Conservation (phyloP, 2,113 vertebrate genomes). For the Marcusenius ussheri region DNA sequence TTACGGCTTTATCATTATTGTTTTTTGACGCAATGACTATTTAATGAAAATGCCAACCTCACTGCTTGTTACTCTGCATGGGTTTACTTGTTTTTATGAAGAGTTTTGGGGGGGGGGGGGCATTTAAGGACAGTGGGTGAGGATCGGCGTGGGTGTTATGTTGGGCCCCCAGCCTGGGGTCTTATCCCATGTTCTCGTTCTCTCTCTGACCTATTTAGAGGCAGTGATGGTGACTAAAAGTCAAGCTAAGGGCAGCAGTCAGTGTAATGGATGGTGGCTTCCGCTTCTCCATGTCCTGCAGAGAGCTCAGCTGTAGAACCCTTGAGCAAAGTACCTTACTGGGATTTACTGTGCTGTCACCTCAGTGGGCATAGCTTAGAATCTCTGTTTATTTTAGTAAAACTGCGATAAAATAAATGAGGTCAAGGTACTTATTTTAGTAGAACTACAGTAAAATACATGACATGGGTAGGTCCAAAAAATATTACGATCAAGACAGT, state of each 20-base stretch:
- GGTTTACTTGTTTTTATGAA: not conserved
- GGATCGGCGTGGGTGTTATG: not conserved
- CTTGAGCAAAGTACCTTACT: not conserved
- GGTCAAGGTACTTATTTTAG: not conserved
- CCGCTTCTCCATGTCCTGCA: not conserved
- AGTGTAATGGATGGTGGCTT: not conserved
- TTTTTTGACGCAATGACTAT: not conserved
- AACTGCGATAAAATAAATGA: not conserved
- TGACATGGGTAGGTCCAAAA: not conserved
- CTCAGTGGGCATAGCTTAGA: not conserved
- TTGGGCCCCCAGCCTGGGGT: not conserved
- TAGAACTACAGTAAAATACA: not conserved
- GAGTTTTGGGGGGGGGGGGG: too few species aligned
- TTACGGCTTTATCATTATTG: not conserved
- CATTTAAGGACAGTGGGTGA: not conserved
- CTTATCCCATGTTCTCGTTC: not conserved
- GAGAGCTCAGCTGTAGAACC: not conserved
- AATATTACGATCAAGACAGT: not conserved
- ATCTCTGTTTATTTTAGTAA: not conserved
- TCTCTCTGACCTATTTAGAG: constrained; percentile 2
- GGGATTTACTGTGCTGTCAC: not conserved
- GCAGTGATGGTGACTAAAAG: not conserved
- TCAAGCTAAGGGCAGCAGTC: not conserved
- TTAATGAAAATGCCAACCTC: not conserved
- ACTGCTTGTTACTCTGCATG: not conserved